Evolutionary conservation across 1,140 invertebrate species (phyloP), one percentile per base, ranked within the genome.

Genomic region (Theocolax elegans): DNA sequence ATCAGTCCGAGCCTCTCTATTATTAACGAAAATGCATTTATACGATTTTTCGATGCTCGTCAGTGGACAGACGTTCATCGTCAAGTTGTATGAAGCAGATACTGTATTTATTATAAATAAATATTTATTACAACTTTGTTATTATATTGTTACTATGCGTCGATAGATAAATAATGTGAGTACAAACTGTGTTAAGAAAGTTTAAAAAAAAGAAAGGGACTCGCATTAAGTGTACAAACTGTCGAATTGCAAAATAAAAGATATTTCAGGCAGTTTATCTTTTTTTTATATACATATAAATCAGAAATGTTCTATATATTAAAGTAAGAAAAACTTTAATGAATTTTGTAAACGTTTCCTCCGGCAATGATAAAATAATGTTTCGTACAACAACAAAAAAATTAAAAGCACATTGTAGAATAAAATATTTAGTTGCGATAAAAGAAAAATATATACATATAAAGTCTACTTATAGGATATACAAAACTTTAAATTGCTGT

Each of bases 31-130:
- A 67, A 56, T 35, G 35, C 27, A 60, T 51, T 74, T 78, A 76
- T 79, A 79, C 72, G 66, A 78, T 74, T 81, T 80, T 76, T 73
- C 53, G 63, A 78, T 83, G 73, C 7, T 71, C 53, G 59, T 58
- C 38, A 58, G 78, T 82, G 77, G 77, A 82, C 77, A 77, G 69
- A 40, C 58, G 29, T 68, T 54, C 67, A 81, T 79, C 59, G 58
- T 71, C 35, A 78, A 79, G 71, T 77, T 75, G 72, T 79, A 80
- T 77, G 72, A 72, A 53, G 49, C 49, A 23, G 54, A 62, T 27
- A 62, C 44, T 64, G 51, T 70, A 70, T 70, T 70, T 69, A 69
- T 69, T 69, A 63, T 56, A 46, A 69, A 63, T 70, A 56, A 35
- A 56, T 63, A 58, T 64, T 63, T 63, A 70, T 69, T 70, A 35